phyloP scores from a whole-genome alignment of 1,140 invertebrate species.

The Leptestheria dahalacensis region DNA sequence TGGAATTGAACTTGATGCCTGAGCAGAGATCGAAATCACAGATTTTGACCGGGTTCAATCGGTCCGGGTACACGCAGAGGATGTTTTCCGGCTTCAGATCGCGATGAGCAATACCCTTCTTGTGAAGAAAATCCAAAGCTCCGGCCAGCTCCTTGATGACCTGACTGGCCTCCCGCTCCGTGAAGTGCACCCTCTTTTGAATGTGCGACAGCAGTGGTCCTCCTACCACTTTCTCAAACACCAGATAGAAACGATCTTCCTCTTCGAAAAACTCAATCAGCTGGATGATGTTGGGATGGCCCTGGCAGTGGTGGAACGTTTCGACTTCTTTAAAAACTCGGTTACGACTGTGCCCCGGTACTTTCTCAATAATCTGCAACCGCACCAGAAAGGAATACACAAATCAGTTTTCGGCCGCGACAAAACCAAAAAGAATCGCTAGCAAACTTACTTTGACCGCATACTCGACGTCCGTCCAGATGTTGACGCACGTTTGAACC shows the following conservation, averaged over 20 bases:
- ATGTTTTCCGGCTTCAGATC: slow-evolving; percentile 97
- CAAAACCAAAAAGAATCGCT: background rate
- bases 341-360: slow-evolving; percentile 74
- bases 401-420: background rate
- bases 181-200: slow-evolving; percentile 80
- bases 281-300: slow-evolving; percentile 92
- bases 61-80: slow-evolving; percentile 72
- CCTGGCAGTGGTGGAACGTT: slow-evolving; percentile 93
- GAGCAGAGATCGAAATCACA: slow-evolving; percentile 97
- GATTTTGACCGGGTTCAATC: slow-evolving; percentile 84
- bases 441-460: slow-evolving; percentile 80
- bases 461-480: slow-evolving; percentile 79
- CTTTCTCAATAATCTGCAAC: slow-evolving; percentile 81
- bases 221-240: slow-evolving; percentile 94
- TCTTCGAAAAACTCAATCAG: slow-evolving; percentile 95
- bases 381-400: background rate
- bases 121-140: slow-evolving; percentile 83
- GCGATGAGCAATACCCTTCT: slow-evolving; percentile 82
- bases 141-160: slow-evolving; percentile 88
- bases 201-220: slow-evolving; percentile 81
- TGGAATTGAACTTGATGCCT: slow-evolving; percentile 73
- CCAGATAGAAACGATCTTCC: slow-evolving; percentile 83
- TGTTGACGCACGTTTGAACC: slow-evolving; percentile 82
- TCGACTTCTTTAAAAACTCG: slow-evolving; percentile 96
- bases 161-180: slow-evolving; percentile 83